Percentiles rank a stretch among this genome's conserved stretches.
Conservation (phyloP, 2,888 invertebrate genomes). For the Catocala sponsa region DNA sequence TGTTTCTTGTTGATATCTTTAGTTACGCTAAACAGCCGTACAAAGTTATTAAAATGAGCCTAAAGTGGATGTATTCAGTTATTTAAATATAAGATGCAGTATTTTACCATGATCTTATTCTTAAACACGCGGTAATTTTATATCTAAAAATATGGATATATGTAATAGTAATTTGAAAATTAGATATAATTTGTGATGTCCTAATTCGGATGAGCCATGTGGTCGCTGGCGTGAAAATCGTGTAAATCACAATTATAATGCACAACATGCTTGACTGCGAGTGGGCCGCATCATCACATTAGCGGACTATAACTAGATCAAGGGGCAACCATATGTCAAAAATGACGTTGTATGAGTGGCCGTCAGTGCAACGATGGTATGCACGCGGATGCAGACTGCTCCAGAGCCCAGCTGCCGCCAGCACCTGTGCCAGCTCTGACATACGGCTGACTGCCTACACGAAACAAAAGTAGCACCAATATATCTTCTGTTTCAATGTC, state of each 20-base stretch:
- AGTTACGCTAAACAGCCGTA: no score
- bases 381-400: constrained; percentile 45
- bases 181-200: constrained; percentile 1
- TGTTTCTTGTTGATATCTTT: no score
- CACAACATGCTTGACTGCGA: constrained; percentile 18
- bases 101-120: no score
- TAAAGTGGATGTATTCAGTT: no score
- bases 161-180: background rate
- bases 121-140: no score
- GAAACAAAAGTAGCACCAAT: constrained; percentile 59
- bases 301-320: constrained; percentile 52
- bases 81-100: no score
- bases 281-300: constrained; percentile 45
- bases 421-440: constrained; percentile 61
- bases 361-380: constrained; percentile 45
- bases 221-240: constrained; percentile 36
- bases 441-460: constrained; percentile 56
- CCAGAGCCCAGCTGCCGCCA: constrained; percentile 37
- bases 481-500: constrained; percentile 67
- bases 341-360: constrained; percentile 26
- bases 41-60: no score
- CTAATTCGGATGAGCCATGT: constrained; percentile 18
- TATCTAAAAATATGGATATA: no score
- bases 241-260: constrained; percentile 43
- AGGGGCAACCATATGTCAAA: constrained; percentile 57